phyloP scores from a whole-genome alignment of 2,113 vertebrate species.

The Myiopsitta monachus region DNA sequence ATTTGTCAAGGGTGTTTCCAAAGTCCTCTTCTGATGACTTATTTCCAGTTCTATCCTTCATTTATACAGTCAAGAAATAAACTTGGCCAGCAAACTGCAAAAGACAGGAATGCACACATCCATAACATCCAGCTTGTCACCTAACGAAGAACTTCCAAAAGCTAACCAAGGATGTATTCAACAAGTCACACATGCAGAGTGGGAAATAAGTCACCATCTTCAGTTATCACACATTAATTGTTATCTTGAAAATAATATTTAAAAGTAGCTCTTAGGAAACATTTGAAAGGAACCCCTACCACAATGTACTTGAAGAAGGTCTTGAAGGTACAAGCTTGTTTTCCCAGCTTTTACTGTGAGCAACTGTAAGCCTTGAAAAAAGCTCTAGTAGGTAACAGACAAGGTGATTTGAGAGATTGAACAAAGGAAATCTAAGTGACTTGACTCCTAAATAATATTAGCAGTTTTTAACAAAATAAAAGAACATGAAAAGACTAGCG shows the following conservation, averaged over 20 bases:
- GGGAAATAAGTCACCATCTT: background rate
- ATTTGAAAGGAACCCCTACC: background rate
- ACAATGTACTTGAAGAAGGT: background rate
- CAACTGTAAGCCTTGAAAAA: background rate
- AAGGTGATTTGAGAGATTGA: background rate
- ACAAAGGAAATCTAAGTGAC: background rate
- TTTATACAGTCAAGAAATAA: background rate
- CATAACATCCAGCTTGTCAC: background rate
- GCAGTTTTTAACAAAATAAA: background rate
- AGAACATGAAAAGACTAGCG: background rate
- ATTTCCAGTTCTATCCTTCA: background rate
- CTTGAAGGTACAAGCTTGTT: background rate
- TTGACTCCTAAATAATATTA: background rate
- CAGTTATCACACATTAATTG: background rate
- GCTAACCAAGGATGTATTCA: background rate
- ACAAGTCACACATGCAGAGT: background rate
- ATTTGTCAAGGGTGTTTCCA: background rate
- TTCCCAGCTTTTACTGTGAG: background rate
- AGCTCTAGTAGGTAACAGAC: background rate
- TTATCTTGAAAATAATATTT: background rate
- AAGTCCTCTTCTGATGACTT: background rate
- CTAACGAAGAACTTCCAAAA: background rate
- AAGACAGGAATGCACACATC: background rate
- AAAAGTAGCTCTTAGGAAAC: background rate
- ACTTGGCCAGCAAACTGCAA: background rate